Evolutionary conservation across 53 echinoderm and acorn worm genomes (phyloP).

Genomic region (Echinometra lucunter): DNA sequence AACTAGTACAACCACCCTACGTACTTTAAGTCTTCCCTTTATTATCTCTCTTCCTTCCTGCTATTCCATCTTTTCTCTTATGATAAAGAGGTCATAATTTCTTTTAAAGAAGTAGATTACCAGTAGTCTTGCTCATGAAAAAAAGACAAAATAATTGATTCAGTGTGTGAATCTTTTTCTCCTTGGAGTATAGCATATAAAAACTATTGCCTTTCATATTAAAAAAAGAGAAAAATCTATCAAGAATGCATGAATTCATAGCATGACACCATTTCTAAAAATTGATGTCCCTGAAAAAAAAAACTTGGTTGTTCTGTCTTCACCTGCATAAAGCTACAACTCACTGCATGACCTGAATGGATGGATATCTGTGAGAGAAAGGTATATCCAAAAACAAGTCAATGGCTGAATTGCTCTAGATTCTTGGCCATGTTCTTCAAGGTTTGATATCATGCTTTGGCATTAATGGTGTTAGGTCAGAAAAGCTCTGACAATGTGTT

Average conservation of each 20-base stretch:
- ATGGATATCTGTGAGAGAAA: neutral
- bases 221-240: neutral
- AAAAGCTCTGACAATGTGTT: constrained; percentile 20
- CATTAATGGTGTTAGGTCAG: neutral
- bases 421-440: neutral
- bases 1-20: constrained; percentile 42
- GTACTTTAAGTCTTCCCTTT: neutral
- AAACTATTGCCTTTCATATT: neutral
- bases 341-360: neutral
- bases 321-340: neutral
- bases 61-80: neutral
- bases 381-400: neutral
- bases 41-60: constrained; percentile 41
- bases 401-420: neutral
- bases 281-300: neutral
- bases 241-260: neutral
- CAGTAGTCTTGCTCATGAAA: neutral
- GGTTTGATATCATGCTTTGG: constrained; percentile 5
- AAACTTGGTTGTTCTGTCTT: neutral
- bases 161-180: neutral
- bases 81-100: neutral
- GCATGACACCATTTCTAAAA: neutral
- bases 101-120: neutral
- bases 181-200: neutral
- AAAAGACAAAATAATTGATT: too few species aligned